Base-by-base conservation (phyloP, 2,888 invertebrate species). In the Luffia ferchaultella region DNA sequence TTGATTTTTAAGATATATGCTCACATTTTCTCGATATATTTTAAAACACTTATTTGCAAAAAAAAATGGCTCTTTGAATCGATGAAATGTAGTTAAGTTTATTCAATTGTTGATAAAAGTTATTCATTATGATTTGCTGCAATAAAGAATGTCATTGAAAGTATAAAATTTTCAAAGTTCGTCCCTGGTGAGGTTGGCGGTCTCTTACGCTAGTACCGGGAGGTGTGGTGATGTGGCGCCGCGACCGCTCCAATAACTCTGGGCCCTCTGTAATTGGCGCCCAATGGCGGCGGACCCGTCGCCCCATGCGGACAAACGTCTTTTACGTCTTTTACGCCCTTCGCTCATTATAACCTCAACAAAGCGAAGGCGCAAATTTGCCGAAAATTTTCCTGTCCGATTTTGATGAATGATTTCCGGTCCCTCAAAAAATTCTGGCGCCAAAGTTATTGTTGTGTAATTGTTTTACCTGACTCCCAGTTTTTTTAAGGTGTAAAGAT, bases 401-500 rank as follows among this genome's bases (percentile, higher is more conserved):
- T n/a, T 30, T 7, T 30, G 30, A 30, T 12, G 5, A 12, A 30
- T 30, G 30, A 30, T 30, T 30, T 30, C 30, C 30, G 30, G 5
- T 12, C 30, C 12, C 12, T 12, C 5, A 12, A 3, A 12, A 30
- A 30, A 7, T 3, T 12, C 19, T 15, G 56, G 56, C 56, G 56
- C 56, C 56, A 51, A 50, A 45, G 30, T 30, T 30, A 12, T 30
- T 30, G 30, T 30, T 20, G 43, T 18, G 17, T 64, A 49, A 60
- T 58, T 55, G 52, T 45, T 46, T 48, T 68, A 68, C 60, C 64
- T 63, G 60, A 54, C 49, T 56, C 30, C 52, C 56, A 54, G 62
- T 63, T 63, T 61, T 49, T 62, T 59, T 60, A 30, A 30, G 30
- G 30, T 12, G 30, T 30, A 30, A 30, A 30, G 5, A 30, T 7